Conservation (phyloP, 2,113 vertebrate species). For the Sinocyclocheilus rhinocerous region DNA sequence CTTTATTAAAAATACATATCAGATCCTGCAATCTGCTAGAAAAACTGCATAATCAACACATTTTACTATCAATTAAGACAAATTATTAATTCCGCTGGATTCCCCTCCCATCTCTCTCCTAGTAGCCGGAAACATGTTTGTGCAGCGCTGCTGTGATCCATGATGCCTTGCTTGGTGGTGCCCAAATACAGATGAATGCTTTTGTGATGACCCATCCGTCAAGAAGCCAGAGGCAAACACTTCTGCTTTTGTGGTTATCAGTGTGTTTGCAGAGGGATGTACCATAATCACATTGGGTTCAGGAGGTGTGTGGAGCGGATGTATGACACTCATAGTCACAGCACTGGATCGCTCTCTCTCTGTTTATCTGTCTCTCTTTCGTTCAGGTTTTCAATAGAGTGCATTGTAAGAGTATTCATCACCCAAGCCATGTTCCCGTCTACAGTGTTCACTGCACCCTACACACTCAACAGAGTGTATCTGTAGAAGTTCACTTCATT, state of each 20-base stretch:
- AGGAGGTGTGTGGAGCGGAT: not conserved
- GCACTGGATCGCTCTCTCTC: conserved; percentile 7
- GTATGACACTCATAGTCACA: conserved; percentile 12
- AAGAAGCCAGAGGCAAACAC: conserved; percentile 43
- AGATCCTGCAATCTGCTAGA: not conserved
- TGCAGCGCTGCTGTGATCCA: conserved; percentile 20
- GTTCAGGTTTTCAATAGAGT: not conserved
- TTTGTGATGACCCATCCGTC: conserved; percentile 43
- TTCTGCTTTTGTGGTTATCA: conserved; percentile 33
- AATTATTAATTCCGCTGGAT: not conserved
- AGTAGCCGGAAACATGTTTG: not conserved
- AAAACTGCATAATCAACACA: not conserved
- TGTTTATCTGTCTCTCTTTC: not conserved
- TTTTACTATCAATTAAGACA: not conserved
- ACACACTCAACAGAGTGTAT: not conserved
- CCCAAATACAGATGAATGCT: conserved; percentile 46
- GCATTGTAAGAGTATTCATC: not conserved
- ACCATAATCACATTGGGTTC: conserved; percentile 32
- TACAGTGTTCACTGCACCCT: not conserved
- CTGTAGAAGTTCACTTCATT: not conserved
- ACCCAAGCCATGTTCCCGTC: not conserved
- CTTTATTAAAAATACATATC: not conserved
- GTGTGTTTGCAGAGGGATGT: conserved; percentile 28
- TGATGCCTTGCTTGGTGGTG: conserved; percentile 13
- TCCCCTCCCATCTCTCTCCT: not conserved